A percentile compares a stretch with the other conserved stretches of the same genome.
phyloP scores from a whole-genome alignment of 2,888 invertebrate genomes.

The Neuroscelio doddi region DNA sequence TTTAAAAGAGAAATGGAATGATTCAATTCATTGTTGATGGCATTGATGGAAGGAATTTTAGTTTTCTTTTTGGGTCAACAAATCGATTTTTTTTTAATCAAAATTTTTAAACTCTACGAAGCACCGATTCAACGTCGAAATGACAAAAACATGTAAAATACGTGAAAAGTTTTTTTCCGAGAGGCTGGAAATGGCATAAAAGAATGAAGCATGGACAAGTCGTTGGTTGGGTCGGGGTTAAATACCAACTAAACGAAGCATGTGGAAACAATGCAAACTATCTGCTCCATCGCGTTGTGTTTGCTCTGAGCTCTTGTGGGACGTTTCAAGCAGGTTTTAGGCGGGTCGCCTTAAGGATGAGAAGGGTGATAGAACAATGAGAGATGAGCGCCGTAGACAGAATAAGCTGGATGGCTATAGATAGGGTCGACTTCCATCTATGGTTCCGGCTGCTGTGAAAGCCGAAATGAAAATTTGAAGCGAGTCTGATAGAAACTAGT shows the following conservation, averaged over 20 bases:
- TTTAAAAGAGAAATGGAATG: too few relatives aligned
- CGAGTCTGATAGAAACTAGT: conserved; percentile 2
- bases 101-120: too few relatives aligned
- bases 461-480: conserved; percentile 12
- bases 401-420: conserved; percentile 1
- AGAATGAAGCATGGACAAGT: not conserved
- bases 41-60: too few relatives aligned
- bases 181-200: not conserved
- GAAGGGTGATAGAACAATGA: conserved; percentile 7
- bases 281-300: conserved; percentile 4
- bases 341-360: conserved; percentile 10
- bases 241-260: conserved; percentile 4
- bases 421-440: not conserved
- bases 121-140: too few relatives aligned
- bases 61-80: too few relatives aligned
- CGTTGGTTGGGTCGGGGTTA: conserved; percentile 3
- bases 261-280: conserved; percentile 5
- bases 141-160: conserved; percentile 4
- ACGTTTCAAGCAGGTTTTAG: not conserved
- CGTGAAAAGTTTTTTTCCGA: conserved; percentile 1
- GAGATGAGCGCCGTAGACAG: conserved; percentile 3
- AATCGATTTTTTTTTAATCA: too few relatives aligned
- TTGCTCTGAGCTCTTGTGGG: conserved; percentile 5
- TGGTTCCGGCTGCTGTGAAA: conserved; percentile 9
- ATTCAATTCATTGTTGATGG: too few relatives aligned